phyloP scores from a whole-genome alignment of 2,888 invertebrate species.

The Hedychridium roseum region DNA sequence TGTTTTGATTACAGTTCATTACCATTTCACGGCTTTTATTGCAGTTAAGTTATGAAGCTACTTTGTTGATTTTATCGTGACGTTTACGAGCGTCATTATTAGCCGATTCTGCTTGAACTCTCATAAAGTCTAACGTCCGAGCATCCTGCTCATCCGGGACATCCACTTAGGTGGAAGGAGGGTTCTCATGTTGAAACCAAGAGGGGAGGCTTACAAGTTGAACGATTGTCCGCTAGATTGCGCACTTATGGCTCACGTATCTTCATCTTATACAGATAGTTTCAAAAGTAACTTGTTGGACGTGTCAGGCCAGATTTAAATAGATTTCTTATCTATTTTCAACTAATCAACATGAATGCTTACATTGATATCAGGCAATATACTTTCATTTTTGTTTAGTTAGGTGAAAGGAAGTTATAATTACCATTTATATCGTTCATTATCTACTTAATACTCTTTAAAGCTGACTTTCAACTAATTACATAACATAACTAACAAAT shows the following conservation, averaged over 20 bases:
- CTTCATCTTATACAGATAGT: constrained; percentile 14
- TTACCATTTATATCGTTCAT: no score
- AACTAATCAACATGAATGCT: no score
- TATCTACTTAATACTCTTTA: no score
- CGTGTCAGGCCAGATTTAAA: background rate
- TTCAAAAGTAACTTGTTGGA: background rate
- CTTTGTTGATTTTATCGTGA: constrained; percentile 62
- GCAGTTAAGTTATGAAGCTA: constrained; percentile 57
- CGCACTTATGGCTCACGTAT: constrained; percentile 39
- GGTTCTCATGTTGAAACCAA: no score
- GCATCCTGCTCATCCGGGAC: constrained; percentile 42
- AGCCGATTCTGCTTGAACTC: constrained; percentile 58
- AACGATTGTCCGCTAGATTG: constrained; percentile 57
- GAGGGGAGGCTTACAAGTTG: constrained; percentile 57
- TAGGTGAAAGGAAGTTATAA: no score
- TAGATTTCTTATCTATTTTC: constrained; percentile 10
- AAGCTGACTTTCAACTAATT: no score
- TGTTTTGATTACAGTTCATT: constrained; percentile 63
- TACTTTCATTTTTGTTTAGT: no score
- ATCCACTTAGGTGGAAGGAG: constrained; percentile 21
- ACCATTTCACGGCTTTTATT: constrained; percentile 57
- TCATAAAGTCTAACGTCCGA: constrained; percentile 60
- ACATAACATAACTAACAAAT: no score
- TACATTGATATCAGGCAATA: no score
- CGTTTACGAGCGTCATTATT: constrained; percentile 63